Evolutionary conservation across 2,113 vertebrate genomes (phyloP), one percentile per base, ranked within the genome.

Genomic region (Thamnaconus septentrionalis): DNA sequence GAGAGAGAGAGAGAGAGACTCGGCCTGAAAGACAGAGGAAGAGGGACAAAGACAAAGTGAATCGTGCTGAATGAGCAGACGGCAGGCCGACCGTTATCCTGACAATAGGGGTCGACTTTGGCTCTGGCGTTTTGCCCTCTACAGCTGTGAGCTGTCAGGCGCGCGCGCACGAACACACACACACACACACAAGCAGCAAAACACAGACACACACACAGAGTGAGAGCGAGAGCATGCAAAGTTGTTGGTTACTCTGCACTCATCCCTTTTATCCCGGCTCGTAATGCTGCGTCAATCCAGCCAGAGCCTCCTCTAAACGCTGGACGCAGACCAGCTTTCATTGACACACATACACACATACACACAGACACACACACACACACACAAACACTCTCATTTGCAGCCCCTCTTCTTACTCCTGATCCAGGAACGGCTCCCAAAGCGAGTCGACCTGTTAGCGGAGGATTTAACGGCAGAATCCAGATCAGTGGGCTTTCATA

Each of bases 41-140:
- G 56, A 61, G 50, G 56, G 46, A 69, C 45, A 4, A 50, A n/a
- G n/a, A 54, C 40, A 42, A 58, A 51, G 77, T 57, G 58, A 82
- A 74, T 81, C 73, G 81, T 85, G 84, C 64, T 87, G 83, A 88
- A 81, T 75, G 66, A 61, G 80, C 86, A 86, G 83, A 77, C 73
- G 49, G 81, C 71, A 81, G 72, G 68, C 56, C n/a, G 48, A 83
- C 81, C 76, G 86, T 89, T 85, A 81, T 62, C 3, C 41, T 66
- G 76, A 89, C 88, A 87, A 88, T 81, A 73, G 85, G 59, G 78
- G 66, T 57, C 12, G 66, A 78, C 74, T 81, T 76, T 58, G 50
- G 76, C 65, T 63, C 79, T 87, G 84, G 85, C 82, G 5, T 73
- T 75, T 56, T 82, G 84, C 80, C 75, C 64, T 79, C 68, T 83